Evolutionary conservation across 2,888 invertebrate species (phyloP), one percentile per base, ranked within the genome.

Genomic region (Papilio demoleus): DNA sequence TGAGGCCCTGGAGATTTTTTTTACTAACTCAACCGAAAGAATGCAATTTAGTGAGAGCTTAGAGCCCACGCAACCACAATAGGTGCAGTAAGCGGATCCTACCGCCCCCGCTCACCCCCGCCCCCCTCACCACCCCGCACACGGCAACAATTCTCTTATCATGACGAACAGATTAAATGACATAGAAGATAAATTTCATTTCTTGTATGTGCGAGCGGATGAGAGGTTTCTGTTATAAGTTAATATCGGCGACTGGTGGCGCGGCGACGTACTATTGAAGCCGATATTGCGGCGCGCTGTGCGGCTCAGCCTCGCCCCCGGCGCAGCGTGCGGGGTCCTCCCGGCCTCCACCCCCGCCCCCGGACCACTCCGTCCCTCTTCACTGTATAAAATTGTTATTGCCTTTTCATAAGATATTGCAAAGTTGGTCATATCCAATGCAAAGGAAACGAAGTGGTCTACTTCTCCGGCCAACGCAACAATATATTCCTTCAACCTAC

Each of bases 161-260:
- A 58, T 58, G 36, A 34, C 34, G 36, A 19, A 36, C 34, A 58
- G 58, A 58, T 58, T 58, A 58, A 58, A 58, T 36, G 58, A 58
- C 58, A 58, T 58, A 58, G 58, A 58, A 58, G 36, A 58, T 19
- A 58, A 34, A 58, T 58, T 58, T 36, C 58, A 58, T 58, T 34
- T 58, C 34, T 58, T 9, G 34, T 58, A 58, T 19, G 34, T 12
- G 36, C 19, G 19, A 58, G 19, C 58, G 58, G 12, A 34, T 34
- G 58, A 34, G 58, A 58, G 17, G 34, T 34, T 31, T 58, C 36
- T 56, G 53, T 56, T 36, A 58, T 58, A 58, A 58, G 58, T 58
- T 58, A 58, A 58, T 58, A 58, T 58, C 58, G 34, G 31, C 34
- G 19, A 2, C 31, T 8, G 56, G 31, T 50, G 17, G 36, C 17